Base-by-base conservation (phyloP, 2,888 invertebrate species). In the Caenorhabditis parvicauda region DNA sequence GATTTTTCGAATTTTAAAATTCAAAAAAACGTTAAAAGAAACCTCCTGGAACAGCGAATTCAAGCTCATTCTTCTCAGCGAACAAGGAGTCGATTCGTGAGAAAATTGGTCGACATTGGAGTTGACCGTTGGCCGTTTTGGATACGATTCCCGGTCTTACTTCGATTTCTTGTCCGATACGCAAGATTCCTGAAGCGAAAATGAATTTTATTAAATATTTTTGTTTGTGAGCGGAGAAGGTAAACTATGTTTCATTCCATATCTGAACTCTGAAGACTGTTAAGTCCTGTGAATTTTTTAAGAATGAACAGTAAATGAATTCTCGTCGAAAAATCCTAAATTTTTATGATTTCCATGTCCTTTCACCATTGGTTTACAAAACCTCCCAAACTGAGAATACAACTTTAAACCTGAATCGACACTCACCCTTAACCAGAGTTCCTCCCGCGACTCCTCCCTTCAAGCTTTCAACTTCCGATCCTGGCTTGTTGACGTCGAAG, bases 401-500 rank as follows among this genome's bases (percentile, higher is more conserved):
- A 27, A 21, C 17, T 14, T 12, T 4, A 44, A 25, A 21, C n/a
- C 6, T 44, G 5, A n/a, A 51, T 25, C 9, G 28, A 25, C 19
- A 22, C 41, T n/a, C 22, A 55, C 98, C 98, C 81, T 90, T 88
- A 35, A 98, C 86, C 79, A 98, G 94, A 81, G 95, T 95, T 39
- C 98, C 98, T 67, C 98, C 98, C 54, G 98, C 98, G 25, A 99
- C 98, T 25, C 98, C 98, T 37, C 98, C 98, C 82, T 94, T 91
- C 54, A 99, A 86, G 83, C 96, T 65, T 73, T 79, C 79, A 5
- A 79, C 96, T 83, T 98, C 98, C 82, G 94, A 95, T 42, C 98
- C 98, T 3, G 98, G 98, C 84, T 98, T 99, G 85, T 98, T 98
- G 1, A 99, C 98, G 84, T 99, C 98, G 84, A 98, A 99, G 3